Evolutionary conservation across 2,113 vertebrate genomes (phyloP).

Genomic region (Gymnobelideus leadbeateri): DNA sequence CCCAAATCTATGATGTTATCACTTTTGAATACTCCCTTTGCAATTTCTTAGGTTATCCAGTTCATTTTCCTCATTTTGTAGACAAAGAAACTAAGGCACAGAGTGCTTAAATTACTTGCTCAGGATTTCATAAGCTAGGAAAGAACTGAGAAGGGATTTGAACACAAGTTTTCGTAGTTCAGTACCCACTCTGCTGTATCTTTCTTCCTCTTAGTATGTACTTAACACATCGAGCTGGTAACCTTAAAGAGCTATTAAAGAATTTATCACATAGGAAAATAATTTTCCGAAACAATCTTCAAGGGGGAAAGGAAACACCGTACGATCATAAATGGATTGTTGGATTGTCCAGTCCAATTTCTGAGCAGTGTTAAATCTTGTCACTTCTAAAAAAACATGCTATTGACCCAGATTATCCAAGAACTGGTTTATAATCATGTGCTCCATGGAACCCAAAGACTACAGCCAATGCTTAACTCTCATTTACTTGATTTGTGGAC

Average conservation of each 20-base stretch:
- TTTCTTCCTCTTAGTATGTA: not conserved
- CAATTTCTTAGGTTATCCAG: not conserved
- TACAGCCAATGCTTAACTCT: not conserved
- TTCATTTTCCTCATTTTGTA: not conserved
- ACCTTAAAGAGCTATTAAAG: not conserved
- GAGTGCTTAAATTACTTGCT: not conserved
- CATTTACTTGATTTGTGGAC: not conserved
- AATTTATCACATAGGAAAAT: not conserved
- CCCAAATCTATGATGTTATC: not conserved
- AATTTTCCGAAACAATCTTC: not conserved
- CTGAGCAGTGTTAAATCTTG: slow-evolving; percentile 8
- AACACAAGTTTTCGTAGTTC: not conserved
- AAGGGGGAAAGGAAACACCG: not conserved
- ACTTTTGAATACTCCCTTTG: not conserved
- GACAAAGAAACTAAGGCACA: not conserved
- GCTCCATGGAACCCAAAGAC: not conserved
- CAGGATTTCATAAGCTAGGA: not conserved
- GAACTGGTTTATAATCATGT: not conserved
- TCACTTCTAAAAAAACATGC: not conserved
- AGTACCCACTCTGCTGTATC: not conserved
- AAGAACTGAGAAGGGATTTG: not conserved
- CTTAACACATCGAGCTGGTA: not conserved
- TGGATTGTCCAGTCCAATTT: slow-evolving; percentile 18
- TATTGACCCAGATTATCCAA: not conserved
- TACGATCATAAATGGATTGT: slow-evolving; percentile 27